Evolutionary conservation across 2,888 invertebrate genomes (phyloP).

Genomic region (Heliconius charithonia): DNA sequence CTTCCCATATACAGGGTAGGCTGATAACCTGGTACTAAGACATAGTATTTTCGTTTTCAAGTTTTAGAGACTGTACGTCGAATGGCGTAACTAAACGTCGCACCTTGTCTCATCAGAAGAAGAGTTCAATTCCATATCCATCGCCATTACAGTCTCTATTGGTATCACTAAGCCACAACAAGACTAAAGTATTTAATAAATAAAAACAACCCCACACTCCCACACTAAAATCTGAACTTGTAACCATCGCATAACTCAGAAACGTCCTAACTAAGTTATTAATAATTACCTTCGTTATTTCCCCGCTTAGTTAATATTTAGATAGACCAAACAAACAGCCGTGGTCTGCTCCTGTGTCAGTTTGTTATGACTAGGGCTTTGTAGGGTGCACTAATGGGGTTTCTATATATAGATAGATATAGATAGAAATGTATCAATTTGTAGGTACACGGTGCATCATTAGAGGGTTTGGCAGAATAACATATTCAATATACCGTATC

Average conservation of each 20-base stretch:
- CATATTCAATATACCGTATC: not conserved
- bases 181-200: not conserved
- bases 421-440: not conserved
- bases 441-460: not conserved
- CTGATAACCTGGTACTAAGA: no score
- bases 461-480: not conserved
- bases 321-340: slow-evolving; percentile 8
- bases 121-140: not conserved
- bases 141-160: not conserved
- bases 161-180: not conserved
- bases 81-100: not conserved
- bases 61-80: no score
- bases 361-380: slow-evolving; percentile 19
- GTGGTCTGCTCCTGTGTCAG: not conserved
- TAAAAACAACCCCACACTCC: not conserved
- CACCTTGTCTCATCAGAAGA: not conserved
- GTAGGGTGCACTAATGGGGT: slow-evolving; percentile 12
- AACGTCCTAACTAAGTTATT: not conserved
- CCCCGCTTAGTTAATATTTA: slow-evolving; percentile 16
- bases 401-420: not conserved
- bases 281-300: slow-evolving; percentile 11
- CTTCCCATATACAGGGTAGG: no score
- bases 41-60: no score
- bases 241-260: no score
- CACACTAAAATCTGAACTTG: not conserved